Evolutionary conservation across 2,797 vertebrate genomes (phyloP).

Genomic region (Cyclura pinguis): DNA sequence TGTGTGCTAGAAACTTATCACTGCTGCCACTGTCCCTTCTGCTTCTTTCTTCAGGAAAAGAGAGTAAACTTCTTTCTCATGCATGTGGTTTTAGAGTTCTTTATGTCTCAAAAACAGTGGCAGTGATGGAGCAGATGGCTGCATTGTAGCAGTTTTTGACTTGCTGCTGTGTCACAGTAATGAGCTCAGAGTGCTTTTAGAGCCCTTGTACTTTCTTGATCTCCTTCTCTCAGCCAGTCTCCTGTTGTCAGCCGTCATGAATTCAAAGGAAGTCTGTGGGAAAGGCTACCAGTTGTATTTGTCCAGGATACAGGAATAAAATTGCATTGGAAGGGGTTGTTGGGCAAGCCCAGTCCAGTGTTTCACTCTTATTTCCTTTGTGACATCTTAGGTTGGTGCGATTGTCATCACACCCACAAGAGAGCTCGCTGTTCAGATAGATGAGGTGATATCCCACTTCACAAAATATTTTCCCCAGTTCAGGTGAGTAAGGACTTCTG

Average conservation of each 20-base stretch:
- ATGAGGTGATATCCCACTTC: constrained; percentile 90
- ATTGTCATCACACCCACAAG: constrained; percentile 94
- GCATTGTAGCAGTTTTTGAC: not conserved
- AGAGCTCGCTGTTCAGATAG: constrained; percentile 93
- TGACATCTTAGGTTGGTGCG: constrained; percentile 87
- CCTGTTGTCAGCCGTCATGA: not conserved
- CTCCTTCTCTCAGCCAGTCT: not conserved
- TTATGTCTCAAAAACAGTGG: not conserved
- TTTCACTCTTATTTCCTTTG: not conserved
- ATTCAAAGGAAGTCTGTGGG: not conserved
- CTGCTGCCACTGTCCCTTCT: too few relatives aligned
- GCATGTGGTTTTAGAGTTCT: not conserved
- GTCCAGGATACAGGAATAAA: not conserved
- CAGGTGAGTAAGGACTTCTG: constrained; percentile 79
- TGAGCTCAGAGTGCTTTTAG: not conserved
- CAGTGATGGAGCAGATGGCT: not conserved
- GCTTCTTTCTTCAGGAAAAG: not conserved
- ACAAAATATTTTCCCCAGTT: constrained; percentile 89
- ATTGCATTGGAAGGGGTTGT: too few relatives aligned
- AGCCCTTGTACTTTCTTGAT: too few relatives aligned
- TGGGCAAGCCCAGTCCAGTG: too few relatives aligned
- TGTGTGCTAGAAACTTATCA: too few relatives aligned
- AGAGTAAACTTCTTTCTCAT: not conserved
- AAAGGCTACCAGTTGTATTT: not conserved
- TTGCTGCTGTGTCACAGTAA: not conserved